These are phyloP conservation scores for Notodonta dromedarius DNA, from an alignment of 2,888 invertebrate genomes.

Conservation along the genomic window DNA sequence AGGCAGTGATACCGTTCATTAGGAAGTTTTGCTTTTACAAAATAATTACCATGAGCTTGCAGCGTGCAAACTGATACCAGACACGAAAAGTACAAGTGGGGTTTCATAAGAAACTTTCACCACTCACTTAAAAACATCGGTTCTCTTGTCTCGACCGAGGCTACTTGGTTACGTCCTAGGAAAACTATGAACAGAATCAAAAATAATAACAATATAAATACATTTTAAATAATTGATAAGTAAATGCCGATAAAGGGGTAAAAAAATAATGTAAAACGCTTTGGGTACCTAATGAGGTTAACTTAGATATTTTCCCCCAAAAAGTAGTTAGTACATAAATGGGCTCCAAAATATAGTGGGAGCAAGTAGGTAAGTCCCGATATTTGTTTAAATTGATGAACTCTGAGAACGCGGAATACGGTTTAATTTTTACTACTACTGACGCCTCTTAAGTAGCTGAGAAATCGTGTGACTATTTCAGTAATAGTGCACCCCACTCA, in stretches of 20 bases:
- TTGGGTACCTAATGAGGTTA: not conserved
- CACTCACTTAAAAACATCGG: slow-evolving; percentile 17
- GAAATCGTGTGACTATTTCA: slow-evolving; percentile 13
- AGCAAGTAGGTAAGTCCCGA: not conserved
- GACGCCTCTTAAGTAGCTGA: not conserved
- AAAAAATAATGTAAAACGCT: no score
- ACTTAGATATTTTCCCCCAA: no score
- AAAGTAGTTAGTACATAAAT: no score
- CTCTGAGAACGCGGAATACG: not conserved
- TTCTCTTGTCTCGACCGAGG: slow-evolving; percentile 7
- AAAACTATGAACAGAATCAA: not conserved
- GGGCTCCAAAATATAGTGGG: not conserved
- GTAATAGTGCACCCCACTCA: slow-evolving; percentile 14
- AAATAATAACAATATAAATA: not conserved
- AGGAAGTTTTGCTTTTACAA: not conserved
- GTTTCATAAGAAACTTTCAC: slow-evolving; percentile 30
- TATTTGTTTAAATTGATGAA: not conserved
- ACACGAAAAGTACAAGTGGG: slow-evolving; percentile 9
- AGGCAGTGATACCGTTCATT: no score
- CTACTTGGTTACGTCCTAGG: not conserved
- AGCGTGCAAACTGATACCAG: not conserved
- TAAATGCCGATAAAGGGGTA: no score
- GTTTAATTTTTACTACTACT: not conserved
- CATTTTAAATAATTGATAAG: no score
- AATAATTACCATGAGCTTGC: slow-evolving; percentile 1